Conservation (phyloP, 2,113 vertebrate genomes). For the Amazona vittata region DNA sequence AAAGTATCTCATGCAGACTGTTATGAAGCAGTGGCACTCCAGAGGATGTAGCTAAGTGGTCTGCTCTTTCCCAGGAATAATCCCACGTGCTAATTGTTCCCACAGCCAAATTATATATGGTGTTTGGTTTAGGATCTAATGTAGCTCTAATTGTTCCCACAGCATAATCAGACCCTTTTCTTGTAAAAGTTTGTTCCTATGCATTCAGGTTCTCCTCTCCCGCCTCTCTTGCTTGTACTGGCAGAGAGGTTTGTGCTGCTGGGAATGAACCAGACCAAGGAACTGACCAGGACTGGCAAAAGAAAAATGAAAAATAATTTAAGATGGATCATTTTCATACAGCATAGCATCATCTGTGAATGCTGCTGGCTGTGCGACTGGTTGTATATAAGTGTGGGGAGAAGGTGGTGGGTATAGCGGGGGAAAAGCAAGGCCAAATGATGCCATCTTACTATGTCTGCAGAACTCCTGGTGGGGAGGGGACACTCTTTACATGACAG, state of each 20-base stretch:
- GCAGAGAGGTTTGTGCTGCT: neutral
- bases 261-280: neutral
- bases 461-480: neutral
- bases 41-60: neutral
- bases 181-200: neutral
- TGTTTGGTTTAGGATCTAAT: neutral
- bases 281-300: neutral
- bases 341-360: neutral
- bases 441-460: neutral
- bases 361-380: neutral
- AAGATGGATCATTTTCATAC: neutral
- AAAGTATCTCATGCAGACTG: neutral
- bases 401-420: neutral
- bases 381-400: neutral
- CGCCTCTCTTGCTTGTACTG: neutral
- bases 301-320: neutral
- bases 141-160: neutral
- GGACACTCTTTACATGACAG: neutral
- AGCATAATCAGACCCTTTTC: neutral
- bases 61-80: neutral
- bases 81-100: neutral
- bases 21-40: neutral
- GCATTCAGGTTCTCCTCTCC: neutral
- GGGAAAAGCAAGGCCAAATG: neutral
- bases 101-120: neutral